Evolutionary conservation across 2,113 vertebrate genomes (phyloP).

Genomic region (Recurvirostra avosetta): DNA sequence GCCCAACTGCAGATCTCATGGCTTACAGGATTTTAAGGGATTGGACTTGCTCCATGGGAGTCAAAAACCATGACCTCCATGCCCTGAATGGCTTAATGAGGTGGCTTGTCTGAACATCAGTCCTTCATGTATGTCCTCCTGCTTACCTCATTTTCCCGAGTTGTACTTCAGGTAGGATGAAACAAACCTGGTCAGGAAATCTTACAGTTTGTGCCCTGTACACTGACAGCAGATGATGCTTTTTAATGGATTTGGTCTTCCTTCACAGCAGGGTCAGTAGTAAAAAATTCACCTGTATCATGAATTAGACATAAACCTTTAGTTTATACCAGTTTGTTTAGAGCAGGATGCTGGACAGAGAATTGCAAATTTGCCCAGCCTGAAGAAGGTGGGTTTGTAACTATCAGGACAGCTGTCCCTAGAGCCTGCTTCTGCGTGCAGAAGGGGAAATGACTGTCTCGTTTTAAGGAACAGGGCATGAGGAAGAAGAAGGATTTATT

Average conservation of each 20-base stretch:
- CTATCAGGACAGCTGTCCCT: not conserved
- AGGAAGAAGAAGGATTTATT: not conserved
- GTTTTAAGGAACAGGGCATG: not conserved
- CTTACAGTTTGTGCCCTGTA: not conserved
- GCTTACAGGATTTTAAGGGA: not conserved
- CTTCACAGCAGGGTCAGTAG: not conserved
- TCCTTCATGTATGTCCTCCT: not conserved
- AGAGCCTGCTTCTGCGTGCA: not conserved
- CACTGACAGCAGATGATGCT: not conserved
- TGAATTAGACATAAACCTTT: not conserved
- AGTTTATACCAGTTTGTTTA: not conserved
- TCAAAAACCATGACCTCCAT: not conserved
- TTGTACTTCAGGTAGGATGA: not conserved
- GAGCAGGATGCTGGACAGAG: not conserved
- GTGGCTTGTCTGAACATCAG: not conserved
- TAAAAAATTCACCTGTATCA: not conserved
- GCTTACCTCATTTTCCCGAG: not conserved
- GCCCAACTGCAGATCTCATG: not conserved
- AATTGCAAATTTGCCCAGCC: not conserved
- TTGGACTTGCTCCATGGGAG: not conserved
- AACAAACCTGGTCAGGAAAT: not conserved
- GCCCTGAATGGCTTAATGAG: not conserved
- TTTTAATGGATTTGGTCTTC: conserved; percentile 12
- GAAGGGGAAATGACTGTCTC: not conserved
- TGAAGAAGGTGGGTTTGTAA: not conserved